Conservation (phyloP, 2,888 invertebrate genomes). For the Sicus ferrugineus region DNA sequence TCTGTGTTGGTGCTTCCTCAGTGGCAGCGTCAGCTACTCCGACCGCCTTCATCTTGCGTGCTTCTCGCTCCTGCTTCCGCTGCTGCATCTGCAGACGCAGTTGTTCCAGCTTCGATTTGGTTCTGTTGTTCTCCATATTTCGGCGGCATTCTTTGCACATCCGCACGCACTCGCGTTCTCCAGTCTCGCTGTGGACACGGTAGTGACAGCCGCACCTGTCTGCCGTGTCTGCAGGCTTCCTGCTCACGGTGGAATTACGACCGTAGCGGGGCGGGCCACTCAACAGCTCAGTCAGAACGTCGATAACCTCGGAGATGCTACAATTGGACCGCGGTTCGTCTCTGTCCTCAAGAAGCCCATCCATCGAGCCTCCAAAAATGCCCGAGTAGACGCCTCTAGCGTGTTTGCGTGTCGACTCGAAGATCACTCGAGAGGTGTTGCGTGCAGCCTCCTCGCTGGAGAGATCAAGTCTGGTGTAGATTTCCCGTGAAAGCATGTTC, state of each 20-base stretch:
- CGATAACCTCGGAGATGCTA: conserved; percentile 94
- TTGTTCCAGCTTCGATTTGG: conserved; percentile 86
- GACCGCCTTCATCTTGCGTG: conserved; percentile 73
- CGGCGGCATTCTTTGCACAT: conserved; percentile 66
- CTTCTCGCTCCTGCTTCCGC: conserved; percentile 82
- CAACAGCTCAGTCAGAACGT: conserved; percentile 91
- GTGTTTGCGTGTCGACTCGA: conserved; percentile 91
- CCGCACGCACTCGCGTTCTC: conserved; percentile 50
- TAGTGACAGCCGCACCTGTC: conserved; percentile 55
- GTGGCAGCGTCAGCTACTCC: conserved; percentile 56
- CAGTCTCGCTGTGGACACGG: conserved; percentile 42
- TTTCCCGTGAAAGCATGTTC: conserved; percentile 88
- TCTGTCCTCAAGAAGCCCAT: conserved; percentile 91
- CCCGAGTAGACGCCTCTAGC: conserved; percentile 96
- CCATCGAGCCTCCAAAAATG: conserved; percentile 93
- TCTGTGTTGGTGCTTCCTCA: not conserved
- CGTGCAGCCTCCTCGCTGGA: conserved; percentile 67
- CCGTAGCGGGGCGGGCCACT: conserved; percentile 81
- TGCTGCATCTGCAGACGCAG: conserved; percentile 90
- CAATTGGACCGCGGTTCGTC: conserved; percentile 91
- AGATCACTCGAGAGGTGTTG: conserved; percentile 78
- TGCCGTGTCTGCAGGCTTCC: conserved; percentile 56
- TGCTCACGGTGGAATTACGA: conserved; percentile 68
- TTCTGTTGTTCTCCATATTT: conserved; percentile 78
- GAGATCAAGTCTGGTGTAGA: conserved; percentile 73